Conservation (phyloP, 2,888 invertebrate genomes). For the Andrena bucephala region DNA sequence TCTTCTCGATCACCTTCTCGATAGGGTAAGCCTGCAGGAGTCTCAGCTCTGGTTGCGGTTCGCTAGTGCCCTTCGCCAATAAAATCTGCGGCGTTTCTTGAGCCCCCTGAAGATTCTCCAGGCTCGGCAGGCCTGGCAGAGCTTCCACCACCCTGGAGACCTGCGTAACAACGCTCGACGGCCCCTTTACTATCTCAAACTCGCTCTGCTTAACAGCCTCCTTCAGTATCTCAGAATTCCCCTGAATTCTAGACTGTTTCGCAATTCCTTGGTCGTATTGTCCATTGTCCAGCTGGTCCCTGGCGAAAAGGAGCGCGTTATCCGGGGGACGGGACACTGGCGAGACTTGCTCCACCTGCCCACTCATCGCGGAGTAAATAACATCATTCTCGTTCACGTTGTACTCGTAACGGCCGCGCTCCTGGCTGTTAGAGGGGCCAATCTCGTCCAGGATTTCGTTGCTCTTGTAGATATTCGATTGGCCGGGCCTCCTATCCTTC, state of each 20-base stretch:
- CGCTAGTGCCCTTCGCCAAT: neutral
- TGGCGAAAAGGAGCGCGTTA: neutral
- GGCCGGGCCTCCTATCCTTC: constrained; percentile 30
- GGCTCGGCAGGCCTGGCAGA: constrained; percentile 2
- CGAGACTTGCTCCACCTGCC: neutral
- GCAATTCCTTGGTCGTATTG: constrained; percentile 18
- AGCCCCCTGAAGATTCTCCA: constrained; percentile 12
- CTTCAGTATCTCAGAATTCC: neutral
- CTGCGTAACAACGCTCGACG: neutral
- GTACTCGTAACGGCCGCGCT: constrained; percentile 52
- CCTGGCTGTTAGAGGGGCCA: constrained; percentile 15
- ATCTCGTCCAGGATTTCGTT: constrained; percentile 52
- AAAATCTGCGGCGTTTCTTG: constrained; percentile 21
- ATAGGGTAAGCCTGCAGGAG: constrained; percentile 63
- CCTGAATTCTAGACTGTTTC: constrained; percentile 15
- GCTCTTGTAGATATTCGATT: constrained; percentile 44
- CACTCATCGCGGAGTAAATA: neutral
- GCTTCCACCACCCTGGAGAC: neutral
- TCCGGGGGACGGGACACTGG: neutral
- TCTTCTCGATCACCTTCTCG: constrained; percentile 84
- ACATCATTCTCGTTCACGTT: constrained; percentile 49
- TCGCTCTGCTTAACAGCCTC: neutral
- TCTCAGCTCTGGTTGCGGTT: constrained; percentile 17
- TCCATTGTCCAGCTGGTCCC: constrained; percentile 36
- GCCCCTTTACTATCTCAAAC: neutral